Evolutionary conservation across 2,888 invertebrate genomes (phyloP), one percentile per base, ranked within the genome.

Genomic region (Portevinia maculata): DNA sequence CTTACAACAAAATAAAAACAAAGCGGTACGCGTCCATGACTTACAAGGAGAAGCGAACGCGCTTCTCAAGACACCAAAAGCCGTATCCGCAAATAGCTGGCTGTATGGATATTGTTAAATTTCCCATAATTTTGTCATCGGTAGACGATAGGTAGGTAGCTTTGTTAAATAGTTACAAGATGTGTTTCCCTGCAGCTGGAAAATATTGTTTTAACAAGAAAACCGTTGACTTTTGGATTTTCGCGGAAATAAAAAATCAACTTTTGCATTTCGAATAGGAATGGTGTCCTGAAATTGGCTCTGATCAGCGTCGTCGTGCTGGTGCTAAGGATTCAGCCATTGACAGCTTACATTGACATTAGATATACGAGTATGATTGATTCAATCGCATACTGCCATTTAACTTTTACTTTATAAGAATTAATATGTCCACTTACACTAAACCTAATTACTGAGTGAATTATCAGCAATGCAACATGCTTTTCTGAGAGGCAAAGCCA

Each of bases 1-100:
- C 2, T n/a, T 3, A 24, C 21, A 41, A 19, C n/a, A 3, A 44
- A 55, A n/a, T 21, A 1, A 62, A 70, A 9, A 71, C 52, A 71
- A 64, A 55, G 55, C 17, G 5, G n/a, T 65, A 48, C 21, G 50
- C 74, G 57, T 74, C 74, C 65, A 52, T 65, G 74, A 74, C 50
- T 57, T 65, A 50, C 57, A 74, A 65, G 74, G 57, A 46, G 55
- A 71, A 70, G 19, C 30, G n/a, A 59, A 41, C 50, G 24, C 44
- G 13, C 41, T 60, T 71, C 71, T 34, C 60, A 60, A 71, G 59
- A 52, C 28, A 64, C 48, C 6, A 48, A 50, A 48, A 24, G 24
- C 15, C 32, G 15, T 9, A 3, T 19, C 6, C 5, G n/a, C 11
- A 39, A 5, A 15, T 7, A 39, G 39, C 13, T 15, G 13, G 1